phyloP scores from a whole-genome alignment of 2,888 invertebrate genomes.

The Dione vanillae region DNA sequence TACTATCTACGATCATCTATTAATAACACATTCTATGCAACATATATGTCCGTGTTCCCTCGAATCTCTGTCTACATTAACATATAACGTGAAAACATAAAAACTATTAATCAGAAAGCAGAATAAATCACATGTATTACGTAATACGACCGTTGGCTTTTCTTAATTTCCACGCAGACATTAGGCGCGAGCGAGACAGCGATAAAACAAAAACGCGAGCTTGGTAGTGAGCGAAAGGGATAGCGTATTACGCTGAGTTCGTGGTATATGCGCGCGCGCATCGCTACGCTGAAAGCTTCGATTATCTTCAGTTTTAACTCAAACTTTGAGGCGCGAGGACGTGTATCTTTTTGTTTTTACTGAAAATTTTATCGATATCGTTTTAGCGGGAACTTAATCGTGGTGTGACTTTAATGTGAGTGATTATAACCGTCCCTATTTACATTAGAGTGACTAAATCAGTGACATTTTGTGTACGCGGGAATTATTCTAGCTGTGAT shows the following conservation, averaged over 20 bases:
- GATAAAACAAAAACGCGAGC: constrained; percentile 50
- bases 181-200: constrained; percentile 55
- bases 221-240: constrained; percentile 61
- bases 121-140: constrained; percentile 76
- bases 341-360: constrained; percentile 50
- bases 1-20: constrained; percentile 24
- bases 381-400: constrained; percentile 57
- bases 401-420: constrained; percentile 63
- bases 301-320: constrained; percentile 70
- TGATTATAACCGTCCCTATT: constrained; percentile 50
- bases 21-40: constrained; percentile 34
- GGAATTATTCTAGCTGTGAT: constrained; percentile 67
- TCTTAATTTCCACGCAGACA: constrained; percentile 72
- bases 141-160: constrained; percentile 65
- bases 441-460: constrained; percentile 48
- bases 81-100: constrained; percentile 67
- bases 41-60: constrained; percentile 33
- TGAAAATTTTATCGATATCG: constrained; percentile 57
- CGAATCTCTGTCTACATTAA: constrained; percentile 63
- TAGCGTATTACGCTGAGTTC: constrained; percentile 45
- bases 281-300: constrained; percentile 69
- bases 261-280: constrained; percentile 65
- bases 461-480: constrained; percentile 55
- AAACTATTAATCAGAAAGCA: constrained; percentile 71
- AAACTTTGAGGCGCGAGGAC: constrained; percentile 63